Base-by-base conservation (phyloP, 2,113 vertebrate species). In the Galeopterus variegatus region DNA sequence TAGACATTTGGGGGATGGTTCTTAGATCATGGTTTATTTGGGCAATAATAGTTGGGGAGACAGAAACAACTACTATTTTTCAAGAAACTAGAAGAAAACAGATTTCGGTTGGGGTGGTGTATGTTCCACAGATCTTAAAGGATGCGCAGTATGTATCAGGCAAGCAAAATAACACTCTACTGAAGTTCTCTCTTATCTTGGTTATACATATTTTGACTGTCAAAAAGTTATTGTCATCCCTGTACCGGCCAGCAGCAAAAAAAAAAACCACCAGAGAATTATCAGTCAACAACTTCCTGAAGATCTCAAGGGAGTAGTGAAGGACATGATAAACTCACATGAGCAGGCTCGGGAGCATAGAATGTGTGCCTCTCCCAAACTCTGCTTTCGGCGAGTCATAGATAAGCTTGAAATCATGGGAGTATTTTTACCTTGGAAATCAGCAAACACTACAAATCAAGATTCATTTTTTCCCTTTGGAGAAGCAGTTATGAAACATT, bases 71-170 rank as follows among this genome's bases (percentile, higher is more conserved):
- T 70, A 72, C 54, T 72, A n/a, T 76, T 90, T 93, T 92, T 70
- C 64, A 95, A 80, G 79, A 89, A 85, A 92, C 26, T 45, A 52
- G n/a, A 96, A 80, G 67, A 88, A 93, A 67, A 56, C 31, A 41
- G 41, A 88, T 69, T 75, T 88, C 52, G n/a, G 58, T 62, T 69
- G 21, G 19, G 54, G 10, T n/a, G 23, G 8, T 41, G 13, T 36
- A 8, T 31, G 0, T 50, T 60, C 64, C n/a, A 7, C 45, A 24
- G 93, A 64, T 23, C 62, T 54, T 58, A 54, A 45, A 88, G 56
- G 31, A 24, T 36, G 4, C 3, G 21, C n/a, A 48, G 1, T 9
- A 17, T 31, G 4, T 24, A 36, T 62, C 15, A 36, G 33, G 70
- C 79, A 67, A 73, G n/a, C 77, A n/a, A 87, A 45, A 21, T 15